A percentile compares a stretch with the other conserved stretches of the same genome.
Conservation (phyloP, 2,888 invertebrate species). For the Pimpla rufipes region DNA sequence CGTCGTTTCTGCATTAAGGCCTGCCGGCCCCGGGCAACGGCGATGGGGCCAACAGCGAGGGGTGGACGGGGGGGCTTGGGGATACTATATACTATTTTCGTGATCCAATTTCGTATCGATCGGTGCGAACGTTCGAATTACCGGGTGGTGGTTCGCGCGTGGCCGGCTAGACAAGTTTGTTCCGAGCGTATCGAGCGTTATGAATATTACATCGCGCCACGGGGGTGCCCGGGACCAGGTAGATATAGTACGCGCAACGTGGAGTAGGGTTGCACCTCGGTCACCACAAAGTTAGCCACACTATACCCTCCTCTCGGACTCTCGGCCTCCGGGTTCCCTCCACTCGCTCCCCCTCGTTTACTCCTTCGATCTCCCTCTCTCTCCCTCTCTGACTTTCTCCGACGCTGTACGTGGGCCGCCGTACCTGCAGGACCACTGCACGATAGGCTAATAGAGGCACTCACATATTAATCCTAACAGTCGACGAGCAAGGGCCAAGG, state of each 20-base stretch:
- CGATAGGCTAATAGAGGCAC: constrained; percentile 54
- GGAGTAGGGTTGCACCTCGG: constrained; percentile 56
- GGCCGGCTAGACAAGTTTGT: constrained; percentile 64
- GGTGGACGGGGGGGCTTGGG: background rate
- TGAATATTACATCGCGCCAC: constrained; percentile 68
- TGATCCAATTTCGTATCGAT: constrained; percentile 69
- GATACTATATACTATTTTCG: constrained; percentile 56
- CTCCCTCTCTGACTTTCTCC: background rate
- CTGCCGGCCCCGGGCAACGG: constrained; percentile 32
- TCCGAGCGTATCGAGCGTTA: constrained; percentile 68
- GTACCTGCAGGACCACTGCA: constrained; percentile 24
- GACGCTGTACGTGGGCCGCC: too few relatives aligned
- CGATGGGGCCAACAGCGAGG: constrained; percentile 27
- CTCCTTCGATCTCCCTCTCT: constrained; percentile 24
- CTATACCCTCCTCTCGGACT: constrained; percentile 34
- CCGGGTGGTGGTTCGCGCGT: constrained; percentile 38
- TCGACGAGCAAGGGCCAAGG: constrained; percentile 32
- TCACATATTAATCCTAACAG: constrained; percentile 62
- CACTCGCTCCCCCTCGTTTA: background rate
- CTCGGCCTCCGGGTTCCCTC: constrained; percentile 20
- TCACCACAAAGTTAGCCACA: constrained; percentile 53
- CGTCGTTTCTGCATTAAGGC: constrained; percentile 26
- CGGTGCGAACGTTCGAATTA: constrained; percentile 62
- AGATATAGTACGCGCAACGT: constrained; percentile 41
- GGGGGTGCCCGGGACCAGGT: constrained; percentile 53